These are phyloP conservation scores for Xiphophorus maculatus DNA, from an alignment of 2,113 vertebrate genomes.

Conservation along the genomic window DNA sequence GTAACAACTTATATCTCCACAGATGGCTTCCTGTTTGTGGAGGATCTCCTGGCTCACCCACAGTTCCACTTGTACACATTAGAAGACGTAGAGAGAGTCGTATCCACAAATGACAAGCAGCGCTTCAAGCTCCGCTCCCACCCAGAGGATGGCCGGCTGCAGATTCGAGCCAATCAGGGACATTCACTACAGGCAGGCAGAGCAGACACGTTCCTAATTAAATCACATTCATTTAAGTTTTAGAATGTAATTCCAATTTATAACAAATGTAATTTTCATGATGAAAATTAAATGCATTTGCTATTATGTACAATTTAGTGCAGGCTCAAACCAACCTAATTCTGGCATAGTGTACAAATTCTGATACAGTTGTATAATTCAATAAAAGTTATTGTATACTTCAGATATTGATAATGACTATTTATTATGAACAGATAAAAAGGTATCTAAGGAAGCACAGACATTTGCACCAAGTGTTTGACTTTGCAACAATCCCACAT, in stretches of 20 bases:
- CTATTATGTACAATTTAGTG: neutral
- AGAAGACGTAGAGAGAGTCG: slow-evolving; percentile 83
- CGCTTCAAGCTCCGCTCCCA: slow-evolving; percentile 81
- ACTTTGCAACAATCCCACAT: neutral
- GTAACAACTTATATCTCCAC: slow-evolving; percentile 18
- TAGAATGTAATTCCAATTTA: no score
- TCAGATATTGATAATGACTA: no score
- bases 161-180: slow-evolving; percentile 91
- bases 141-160: slow-evolving; percentile 71
- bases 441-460: neutral
- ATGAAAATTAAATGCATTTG: neutral
- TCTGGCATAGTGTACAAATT: neutral
- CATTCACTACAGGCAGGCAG: slow-evolving; percentile 84
- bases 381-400: neutral
- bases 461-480: no score
- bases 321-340: neutral
- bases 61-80: slow-evolving; percentile 81
- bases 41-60: slow-evolving; percentile 78
- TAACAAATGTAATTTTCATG: no score
- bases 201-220: neutral
- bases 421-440: neutral
- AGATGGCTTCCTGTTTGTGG: slow-evolving; percentile 88
- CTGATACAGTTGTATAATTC: neutral
- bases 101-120: slow-evolving; percentile 84
- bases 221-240: neutral